Evolutionary conservation across 2,113 vertebrate genomes (phyloP), one percentile per base, ranked within the genome.

Genomic region (Callocephalon fimbriatum): DNA sequence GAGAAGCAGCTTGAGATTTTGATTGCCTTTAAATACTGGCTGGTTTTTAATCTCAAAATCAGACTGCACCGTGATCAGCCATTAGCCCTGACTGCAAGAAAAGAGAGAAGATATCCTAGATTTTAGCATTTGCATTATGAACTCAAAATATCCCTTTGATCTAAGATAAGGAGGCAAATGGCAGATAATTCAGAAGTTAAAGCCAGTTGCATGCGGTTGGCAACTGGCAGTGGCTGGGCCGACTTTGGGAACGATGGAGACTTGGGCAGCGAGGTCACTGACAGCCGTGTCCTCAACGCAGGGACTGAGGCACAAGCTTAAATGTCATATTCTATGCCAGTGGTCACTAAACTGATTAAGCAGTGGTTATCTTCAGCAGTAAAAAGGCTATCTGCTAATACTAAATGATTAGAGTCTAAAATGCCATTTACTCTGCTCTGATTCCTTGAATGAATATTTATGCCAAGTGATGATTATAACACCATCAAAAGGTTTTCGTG

Each of bases 371-470:
- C 96, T 93, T 95, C 71, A 95, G 95, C 95, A 95, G 89, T 95
- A 97, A 97, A 97, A 97, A 86, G 93, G 90, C 96, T 93, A 94
- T 97, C 96, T 97, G 94, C 82, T 96, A 97, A 97, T 96, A 95
- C 92, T 96, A 95, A 95, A 95, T 95, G 87, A 97, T 97, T 97
- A 97, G 94, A 73, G 9, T 78, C 92, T 94, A 96, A 97, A 97
- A 97, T 97, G 95, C 87, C 97, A 98, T 97, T 98, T 97, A 97
- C 92, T 97, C 95, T 93, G 94, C 93, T 97, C 92, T 96, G 97
- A 97, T 96, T 97, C 93, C 88, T 90, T 93, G 87, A 97, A 98
- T 97, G 96, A 97, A 98, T 98, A 97, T 97, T 97, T 97, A 98
- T 97, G 95, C 95, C 82, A 88, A 97, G 92, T 96, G 96, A 97